A percentile compares a stretch with the other conserved stretches of the same genome.
Conservation (phyloP, 2,797 vertebrate species). For the Premnoplex brunnescens region DNA sequence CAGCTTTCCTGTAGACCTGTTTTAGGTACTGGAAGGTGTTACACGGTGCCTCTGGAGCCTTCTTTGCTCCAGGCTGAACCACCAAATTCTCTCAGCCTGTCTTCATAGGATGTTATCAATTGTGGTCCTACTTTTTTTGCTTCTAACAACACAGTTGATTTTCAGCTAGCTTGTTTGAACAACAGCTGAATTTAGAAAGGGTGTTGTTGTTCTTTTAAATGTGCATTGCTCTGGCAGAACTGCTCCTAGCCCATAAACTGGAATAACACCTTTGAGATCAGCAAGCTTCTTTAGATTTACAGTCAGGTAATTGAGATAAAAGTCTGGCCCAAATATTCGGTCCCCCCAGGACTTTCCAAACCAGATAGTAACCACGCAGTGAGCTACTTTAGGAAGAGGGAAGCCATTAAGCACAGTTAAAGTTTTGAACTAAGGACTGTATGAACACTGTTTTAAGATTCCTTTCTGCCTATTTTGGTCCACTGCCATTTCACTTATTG, state of each 20-base stretch:
- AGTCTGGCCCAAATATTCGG: not conserved
- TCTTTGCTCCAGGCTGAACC: not conserved
- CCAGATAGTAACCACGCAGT: not conserved
- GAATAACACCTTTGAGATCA: conserved; percentile 35
- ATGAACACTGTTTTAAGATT: not conserved
- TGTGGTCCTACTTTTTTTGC: not conserved
- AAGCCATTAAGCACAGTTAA: not conserved
- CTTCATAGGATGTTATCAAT: fast-evolving
- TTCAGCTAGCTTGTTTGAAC: not conserved
- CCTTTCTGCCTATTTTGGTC: not conserved
- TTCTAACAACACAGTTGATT: not conserved
- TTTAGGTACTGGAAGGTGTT: not conserved
- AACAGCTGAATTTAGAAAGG: not conserved
- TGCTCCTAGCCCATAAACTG: not conserved
- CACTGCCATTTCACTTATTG: not conserved
- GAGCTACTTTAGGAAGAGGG: not conserved
- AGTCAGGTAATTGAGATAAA: conserved; percentile 4
- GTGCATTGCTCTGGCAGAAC: not conserved
- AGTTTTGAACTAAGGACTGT: not conserved
- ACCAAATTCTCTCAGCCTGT: not conserved
- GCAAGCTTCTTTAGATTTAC: conserved; percentile 18
- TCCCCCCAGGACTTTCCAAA: not conserved
- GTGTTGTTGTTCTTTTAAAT: not conserved
- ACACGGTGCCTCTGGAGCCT: not conserved
- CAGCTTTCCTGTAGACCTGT: not conserved